Evolutionary conservation across 2,888 invertebrate genomes (phyloP), one percentile per base, ranked within the genome.

Genomic region (Caenorhabditis auriculariae): DNA sequence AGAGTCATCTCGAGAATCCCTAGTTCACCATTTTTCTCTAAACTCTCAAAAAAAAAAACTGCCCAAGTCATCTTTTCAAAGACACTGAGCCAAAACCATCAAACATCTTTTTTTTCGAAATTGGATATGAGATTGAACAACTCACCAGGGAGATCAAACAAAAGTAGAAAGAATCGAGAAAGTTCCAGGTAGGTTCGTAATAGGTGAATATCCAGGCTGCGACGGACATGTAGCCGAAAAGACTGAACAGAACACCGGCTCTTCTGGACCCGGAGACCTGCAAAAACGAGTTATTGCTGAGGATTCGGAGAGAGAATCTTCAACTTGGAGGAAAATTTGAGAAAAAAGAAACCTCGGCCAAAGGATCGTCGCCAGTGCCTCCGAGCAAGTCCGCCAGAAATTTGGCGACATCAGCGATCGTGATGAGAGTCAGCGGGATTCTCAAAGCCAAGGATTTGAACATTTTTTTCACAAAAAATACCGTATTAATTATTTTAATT

Each of bases 361-460:
- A 29, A 12, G 64, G 64, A 42, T 65, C 56, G 26, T 65, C 61
- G n/a, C 53, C 50, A 27, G 53, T 54, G 19, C 59, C 58, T 17
- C 60, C 45, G n/a, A 72, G 41, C 47, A 74, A 46, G 42, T 76
- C 77, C 0, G 74, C 69, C n/a, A 79, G 64, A 60, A 79, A 78
- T 47, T 80, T 80, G 12, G 80, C 77, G 7, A 80, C 62, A 51
- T 80, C 80, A 5, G 80, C 80, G 21, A 80, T 80, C 9, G 80
- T 80, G 19, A 80, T 74, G n/a, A 80, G 61, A 12, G 80, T 80
- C 19, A 78, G 49, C 0, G 79, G 79, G 41, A 79, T 79, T n/a
- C 76, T 75, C 54, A 37, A 73, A 42, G 3, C 28, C n/a, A 6
- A 57, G 24, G 55, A 48, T n/a, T 17, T 15, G 21, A 37, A 47